Evolutionary conservation across 2,797 vertebrate species (phyloP).

Genomic region (Vultur gryphus): DNA sequence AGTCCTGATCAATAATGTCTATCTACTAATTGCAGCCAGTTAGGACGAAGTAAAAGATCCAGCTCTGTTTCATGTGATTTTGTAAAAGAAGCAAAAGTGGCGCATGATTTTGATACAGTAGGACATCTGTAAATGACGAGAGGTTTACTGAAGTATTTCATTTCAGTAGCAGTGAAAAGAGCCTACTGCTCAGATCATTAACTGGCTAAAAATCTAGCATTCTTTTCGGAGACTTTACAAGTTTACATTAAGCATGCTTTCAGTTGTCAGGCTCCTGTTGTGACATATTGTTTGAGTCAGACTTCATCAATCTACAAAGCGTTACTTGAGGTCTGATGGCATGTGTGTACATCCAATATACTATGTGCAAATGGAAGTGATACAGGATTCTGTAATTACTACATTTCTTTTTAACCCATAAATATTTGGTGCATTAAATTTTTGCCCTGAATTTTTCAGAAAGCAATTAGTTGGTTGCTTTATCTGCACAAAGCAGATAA

Average conservation of each 20-base stretch:
- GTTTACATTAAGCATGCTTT: slow-evolving; percentile 65
- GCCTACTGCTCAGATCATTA: slow-evolving; percentile 60
- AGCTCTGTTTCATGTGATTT: not conserved
- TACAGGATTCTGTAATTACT: not conserved
- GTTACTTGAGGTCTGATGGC: slow-evolving; percentile 48
- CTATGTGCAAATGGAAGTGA: not conserved
- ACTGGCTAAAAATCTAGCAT: slow-evolving; percentile 57
- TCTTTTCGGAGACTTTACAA: slow-evolving; percentile 61
- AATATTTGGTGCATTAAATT: not conserved
- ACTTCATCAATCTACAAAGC: slow-evolving; percentile 63
- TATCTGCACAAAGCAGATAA: slow-evolving; percentile 12
- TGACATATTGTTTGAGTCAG: slow-evolving; percentile 66
- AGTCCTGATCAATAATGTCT: not conserved
- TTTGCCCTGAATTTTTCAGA: slow-evolving; percentile 24
- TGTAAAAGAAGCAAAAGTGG: not conserved
- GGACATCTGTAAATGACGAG: slow-evolving; percentile 47
- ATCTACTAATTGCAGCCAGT: not conserved
- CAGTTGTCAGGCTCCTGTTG: slow-evolving; percentile 62
- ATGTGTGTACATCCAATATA: not conserved
- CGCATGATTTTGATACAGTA: not conserved
- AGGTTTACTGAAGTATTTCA: slow-evolving; percentile 51
- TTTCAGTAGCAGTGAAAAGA: slow-evolving; percentile 63
- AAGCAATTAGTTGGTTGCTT: slow-evolving; percentile 32
- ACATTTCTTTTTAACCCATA: slow-evolving; percentile 3
- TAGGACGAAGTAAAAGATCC: slow-evolving; percentile 2